Percentiles rank a stretch among this genome's conserved stretches.
Conservation (phyloP, 2,888 invertebrate genomes). For the Drosophila leonis region DNA sequence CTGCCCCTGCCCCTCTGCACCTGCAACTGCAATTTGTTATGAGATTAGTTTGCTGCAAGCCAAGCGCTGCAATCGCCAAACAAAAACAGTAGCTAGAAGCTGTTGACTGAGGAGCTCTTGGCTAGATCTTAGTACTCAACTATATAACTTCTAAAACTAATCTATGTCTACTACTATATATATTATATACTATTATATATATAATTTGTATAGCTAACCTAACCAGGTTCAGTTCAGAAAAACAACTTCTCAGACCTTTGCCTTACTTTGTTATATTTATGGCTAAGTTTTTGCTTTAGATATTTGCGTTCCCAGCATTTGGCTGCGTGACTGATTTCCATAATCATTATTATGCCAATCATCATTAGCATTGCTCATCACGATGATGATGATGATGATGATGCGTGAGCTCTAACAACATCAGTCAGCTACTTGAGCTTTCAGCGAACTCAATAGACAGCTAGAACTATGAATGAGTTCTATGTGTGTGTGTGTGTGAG, state of each 20-base stretch:
- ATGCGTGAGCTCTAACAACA: constrained; percentile 13
- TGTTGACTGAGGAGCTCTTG: not conserved
- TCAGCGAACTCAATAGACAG: constrained; percentile 17
- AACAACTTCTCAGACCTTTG: not conserved
- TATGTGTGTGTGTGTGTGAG: not conserved
- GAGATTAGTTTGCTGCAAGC: constrained; percentile 58
- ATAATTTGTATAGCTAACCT: not conserved
- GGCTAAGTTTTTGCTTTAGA: not conserved
- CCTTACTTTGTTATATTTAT: not conserved
- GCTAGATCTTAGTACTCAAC: not conserved
- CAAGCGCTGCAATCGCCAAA: constrained; percentile 14
- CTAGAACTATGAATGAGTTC: constrained; percentile 22
- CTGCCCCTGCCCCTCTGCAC: not conserved
- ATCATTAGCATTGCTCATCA: constrained; percentile 4
- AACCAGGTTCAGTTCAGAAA: not conserved
- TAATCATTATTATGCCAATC: constrained; percentile 12
- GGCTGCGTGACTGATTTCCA: constrained; percentile 23
- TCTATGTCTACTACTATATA: not conserved
- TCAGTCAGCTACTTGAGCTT: constrained; percentile 19
- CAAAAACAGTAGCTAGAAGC: constrained; percentile 2
- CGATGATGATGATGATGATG: constrained; percentile 1
- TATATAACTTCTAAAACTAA: not conserved
- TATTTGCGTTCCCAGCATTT: constrained; percentile 19
- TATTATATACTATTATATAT: not conserved
- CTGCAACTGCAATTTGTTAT: constrained; percentile 60